Base-by-base conservation (phyloP, 2,797 vertebrate genomes). In the Discoglossus pictus region DNA sequence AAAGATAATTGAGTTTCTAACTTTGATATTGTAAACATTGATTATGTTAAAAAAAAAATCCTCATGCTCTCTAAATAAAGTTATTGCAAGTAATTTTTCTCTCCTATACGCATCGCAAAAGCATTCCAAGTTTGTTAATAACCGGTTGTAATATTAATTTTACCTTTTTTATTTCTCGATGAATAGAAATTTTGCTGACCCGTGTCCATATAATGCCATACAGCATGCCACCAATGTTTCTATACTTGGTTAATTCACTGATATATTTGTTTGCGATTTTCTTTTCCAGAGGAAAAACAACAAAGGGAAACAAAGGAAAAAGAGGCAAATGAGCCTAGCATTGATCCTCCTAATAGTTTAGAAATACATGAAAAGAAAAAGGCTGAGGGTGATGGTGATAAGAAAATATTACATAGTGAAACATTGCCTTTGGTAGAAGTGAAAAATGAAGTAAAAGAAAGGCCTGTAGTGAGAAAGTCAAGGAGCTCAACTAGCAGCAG, bases 401-500 rank as follows among this genome's bases (percentile, higher is more conserved):
- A 93, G 83, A 95, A 94, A 84, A 94, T 91, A 85, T 92, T 91
- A 73, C 89, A 92, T 73, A 92, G 89, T 78, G 91, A 95, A 79
- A 82, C 84, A 1, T 80, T 90, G 7, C 86, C 86, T 55, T 89
- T 87, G 51, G 9, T 16, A 83, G 97, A 98, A 81, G 83, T 86
- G 34, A 95, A 92, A 81, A 92, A 88, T 74, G 81, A 87, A 15
- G 87, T 85, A 68, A 89, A 92, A 84, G 92, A 82, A 64, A 92
- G 81, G 93, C 94, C 74, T 89, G 85, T 43, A 72, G 86, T 48
- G 10, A 71, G 53, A 7, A 71, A 59, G 15, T 64, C 85, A 68
- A 92, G 80, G 82, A 92, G 81, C 61, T 89, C 86, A 65, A 96
- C 94, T 2, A 87, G 91, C 21, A 90, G 91, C 63, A 93, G 93